Evolutionary conservation across 37 sponge, comb jelly and placozoan genomes (phyloP).

Genomic region (Tethya wilhelma): DNA sequence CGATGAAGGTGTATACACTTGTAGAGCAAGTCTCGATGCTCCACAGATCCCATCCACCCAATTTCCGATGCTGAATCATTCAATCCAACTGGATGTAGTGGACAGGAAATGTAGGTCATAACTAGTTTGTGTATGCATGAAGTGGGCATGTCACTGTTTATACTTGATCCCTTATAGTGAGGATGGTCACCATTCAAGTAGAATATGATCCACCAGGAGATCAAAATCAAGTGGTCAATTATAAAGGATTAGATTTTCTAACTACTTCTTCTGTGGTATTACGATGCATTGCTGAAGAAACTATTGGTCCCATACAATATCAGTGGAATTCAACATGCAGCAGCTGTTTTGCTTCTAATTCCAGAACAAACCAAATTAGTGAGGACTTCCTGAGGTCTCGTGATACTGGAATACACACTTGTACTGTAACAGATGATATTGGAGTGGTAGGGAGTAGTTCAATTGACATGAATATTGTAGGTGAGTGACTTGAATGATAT

Average conservation of each 20-base stretch:
- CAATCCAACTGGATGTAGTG: too few species aligned
- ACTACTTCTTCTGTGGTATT: slow-evolving; percentile 1
- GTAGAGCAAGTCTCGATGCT: too few species aligned
- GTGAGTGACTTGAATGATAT: too few species aligned
- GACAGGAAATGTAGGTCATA: too few species aligned
- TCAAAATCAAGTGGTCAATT: not conserved
- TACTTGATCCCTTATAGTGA: too few species aligned
- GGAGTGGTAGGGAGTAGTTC: not conserved
- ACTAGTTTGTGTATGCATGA: too few species aligned
- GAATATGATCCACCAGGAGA: not conserved
- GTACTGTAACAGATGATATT: not conserved
- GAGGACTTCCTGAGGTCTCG: not conserved
- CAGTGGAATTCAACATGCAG: slow-evolving; percentile 4
- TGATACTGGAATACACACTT: slow-evolving; percentile 23
- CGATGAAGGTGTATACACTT: slow-evolving; percentile 8
- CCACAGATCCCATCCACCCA: too few species aligned
- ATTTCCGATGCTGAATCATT: too few species aligned
- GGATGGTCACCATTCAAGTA: not conserved
- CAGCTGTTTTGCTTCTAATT: slow-evolving; percentile 6
- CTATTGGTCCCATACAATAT: not conserved
- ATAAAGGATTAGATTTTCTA: not conserved
- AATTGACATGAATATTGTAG: slow-evolving; percentile 13
- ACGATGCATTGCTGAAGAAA: not conserved
- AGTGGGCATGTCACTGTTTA: too few species aligned
- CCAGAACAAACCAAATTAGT: not conserved